Conservation (phyloP, 2,797 vertebrate species). For the Syngnathus rostellatus region DNA sequence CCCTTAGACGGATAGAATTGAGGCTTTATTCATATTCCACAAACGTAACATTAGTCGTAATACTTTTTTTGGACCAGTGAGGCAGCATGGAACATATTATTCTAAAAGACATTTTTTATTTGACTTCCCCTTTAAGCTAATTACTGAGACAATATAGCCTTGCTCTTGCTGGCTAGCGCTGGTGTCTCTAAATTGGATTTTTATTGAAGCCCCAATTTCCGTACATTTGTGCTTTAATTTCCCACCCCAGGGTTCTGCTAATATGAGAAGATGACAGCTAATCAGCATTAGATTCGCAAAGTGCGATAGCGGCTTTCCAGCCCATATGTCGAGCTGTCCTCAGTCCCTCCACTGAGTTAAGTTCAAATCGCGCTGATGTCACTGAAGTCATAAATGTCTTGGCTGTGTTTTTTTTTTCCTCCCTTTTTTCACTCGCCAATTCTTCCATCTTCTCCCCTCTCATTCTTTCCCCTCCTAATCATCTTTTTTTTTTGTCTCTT, state of each 20-base stretch:
- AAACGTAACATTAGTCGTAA: too few relatives aligned
- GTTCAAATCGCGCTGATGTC: constrained; percentile 1
- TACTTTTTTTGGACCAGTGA: too few relatives aligned
- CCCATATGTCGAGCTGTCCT: background rate
- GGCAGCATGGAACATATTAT: too few relatives aligned
- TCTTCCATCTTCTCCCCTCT: background rate
- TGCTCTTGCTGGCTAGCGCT: background rate
- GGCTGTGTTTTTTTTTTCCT: background rate
- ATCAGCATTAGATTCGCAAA: background rate
- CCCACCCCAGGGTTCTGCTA: background rate
- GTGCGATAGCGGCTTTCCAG: background rate
- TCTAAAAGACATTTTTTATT: too few relatives aligned
- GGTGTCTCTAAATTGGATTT: background rate
- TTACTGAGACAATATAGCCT: too few relatives aligned
- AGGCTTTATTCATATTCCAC: too few relatives aligned
- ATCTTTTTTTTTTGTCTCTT: constrained; percentile 27
- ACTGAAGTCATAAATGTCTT: constrained; percentile 1
- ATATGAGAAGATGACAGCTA: background rate
- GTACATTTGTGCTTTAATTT: background rate
- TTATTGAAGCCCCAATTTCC: background rate
- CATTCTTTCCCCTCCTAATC: constrained; percentile 19
- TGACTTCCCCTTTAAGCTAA: too few relatives aligned
- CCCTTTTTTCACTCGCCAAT: background rate
- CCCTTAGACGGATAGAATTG: too few relatives aligned
- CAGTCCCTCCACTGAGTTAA: background rate